A percentile compares a stretch with the other conserved stretches of the same genome.
Evolutionary conservation across 2,113 vertebrate species (phyloP).

Genomic region (Pristiophorus japonicus): DNA sequence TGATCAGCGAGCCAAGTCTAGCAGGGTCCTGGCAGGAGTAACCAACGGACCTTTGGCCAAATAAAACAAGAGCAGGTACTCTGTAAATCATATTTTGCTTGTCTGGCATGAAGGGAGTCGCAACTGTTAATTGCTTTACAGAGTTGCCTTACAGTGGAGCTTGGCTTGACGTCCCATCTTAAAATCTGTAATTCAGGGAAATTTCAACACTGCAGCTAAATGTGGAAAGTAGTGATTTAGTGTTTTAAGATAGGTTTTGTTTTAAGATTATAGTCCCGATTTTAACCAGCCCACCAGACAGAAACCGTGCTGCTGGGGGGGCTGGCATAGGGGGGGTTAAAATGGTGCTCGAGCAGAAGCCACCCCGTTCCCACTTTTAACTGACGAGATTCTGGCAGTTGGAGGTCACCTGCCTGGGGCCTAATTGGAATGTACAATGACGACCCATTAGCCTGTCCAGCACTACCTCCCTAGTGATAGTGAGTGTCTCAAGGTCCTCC

Average conservation of each 20-base stretch:
- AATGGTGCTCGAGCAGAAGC: neutral
- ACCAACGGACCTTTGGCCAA: neutral
- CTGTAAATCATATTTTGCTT: conserved; percentile 14
- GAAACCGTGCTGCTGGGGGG: neutral
- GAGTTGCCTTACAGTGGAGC: neutral
- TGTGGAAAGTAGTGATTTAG: neutral
- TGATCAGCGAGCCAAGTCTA: neutral
- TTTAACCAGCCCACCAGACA: neutral
- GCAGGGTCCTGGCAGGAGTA: neutral
- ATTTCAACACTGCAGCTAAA: neutral
- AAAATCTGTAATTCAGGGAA: neutral
- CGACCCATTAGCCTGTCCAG: no score
- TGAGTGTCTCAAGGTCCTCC: no score
- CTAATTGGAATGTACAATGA: neutral
- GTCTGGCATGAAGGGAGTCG: neutral
- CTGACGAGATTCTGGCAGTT: neutral
- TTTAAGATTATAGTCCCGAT: no score
- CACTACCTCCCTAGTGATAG: no score
- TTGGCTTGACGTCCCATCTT: neutral
- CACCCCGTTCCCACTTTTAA: neutral
- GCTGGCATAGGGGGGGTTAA: no score
- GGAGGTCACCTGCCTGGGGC: neutral
- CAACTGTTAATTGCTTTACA: neutral
- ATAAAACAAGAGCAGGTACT: neutral
- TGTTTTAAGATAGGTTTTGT: neutral